Base-by-base conservation (phyloP, 2,113 vertebrate species). In the Seriola rivoliana region DNA sequence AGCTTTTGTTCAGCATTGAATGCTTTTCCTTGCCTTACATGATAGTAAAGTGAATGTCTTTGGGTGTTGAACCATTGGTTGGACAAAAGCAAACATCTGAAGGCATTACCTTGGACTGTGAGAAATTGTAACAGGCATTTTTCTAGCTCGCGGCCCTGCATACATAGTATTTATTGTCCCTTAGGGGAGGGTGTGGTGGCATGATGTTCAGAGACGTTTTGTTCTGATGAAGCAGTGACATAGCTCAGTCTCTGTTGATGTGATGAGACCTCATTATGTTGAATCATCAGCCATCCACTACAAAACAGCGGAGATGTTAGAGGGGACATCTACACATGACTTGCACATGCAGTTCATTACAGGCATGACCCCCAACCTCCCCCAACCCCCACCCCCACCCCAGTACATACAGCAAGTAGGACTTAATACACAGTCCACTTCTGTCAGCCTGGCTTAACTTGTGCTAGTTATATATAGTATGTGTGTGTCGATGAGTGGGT, bases 251-350 rank as follows among this genome's bases (percentile, higher is more conserved):
- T 85, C 58, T 21, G 67, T 58, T 81, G 80, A 79, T 80, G 25
- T 75, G 81, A 76, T 48, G 77, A 80, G 85, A 62, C 36, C 70
- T 90, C 81, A 73, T 87, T 82, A 80, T 81, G 44, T 78, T 85
- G 81, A 88, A 80, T 87, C 73, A 86, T 91, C 76, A 77, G 78
- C 42, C 71, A 19, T 74, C 48, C 64, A 40, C 60, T 40, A 48
- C 62, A 63, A 54, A 80, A 48, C 71, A 68, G 46, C 7, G 0
- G 75, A 67, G 62, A 81, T 40, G 69, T 40, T 50, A 11, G 44
- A 55, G 16, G 52, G 32, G 29, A 62, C 63, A 23, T 38, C 69
- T 34, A 48, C 75, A 79, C 85, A 87, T 3, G 19, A 55, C 73
- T 83, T 13, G 13, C 69, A 80, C 76, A 73, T 78, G 60, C 32